Evolutionary conservation across 2,888 invertebrate species (phyloP).

Genomic region (Macrosiphum euphorbiae): DNA sequence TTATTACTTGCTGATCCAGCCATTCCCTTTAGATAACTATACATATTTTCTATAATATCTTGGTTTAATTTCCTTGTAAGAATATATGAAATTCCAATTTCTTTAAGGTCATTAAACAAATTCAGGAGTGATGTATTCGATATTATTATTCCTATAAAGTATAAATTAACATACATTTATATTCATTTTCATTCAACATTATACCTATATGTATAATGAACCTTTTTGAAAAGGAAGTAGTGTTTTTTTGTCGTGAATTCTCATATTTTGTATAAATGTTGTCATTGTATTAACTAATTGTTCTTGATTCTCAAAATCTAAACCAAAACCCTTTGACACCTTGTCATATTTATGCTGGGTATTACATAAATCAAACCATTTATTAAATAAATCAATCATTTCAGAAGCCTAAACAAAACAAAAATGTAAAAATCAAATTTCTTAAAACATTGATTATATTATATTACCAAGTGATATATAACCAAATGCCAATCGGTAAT

Average conservation of each 20-base stretch:
- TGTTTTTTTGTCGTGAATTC: neutral
- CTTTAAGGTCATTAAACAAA: neutral
- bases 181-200: neutral
- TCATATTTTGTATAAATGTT: neutral
- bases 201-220: neutral
- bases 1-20: slow-evolving; percentile 8
- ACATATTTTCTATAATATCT: neutral
- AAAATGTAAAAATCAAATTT: neutral
- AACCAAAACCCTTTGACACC: neutral
- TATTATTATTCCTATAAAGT: slow-evolving; percentile 9
- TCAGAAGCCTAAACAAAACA: neutral
- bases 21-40: neutral
- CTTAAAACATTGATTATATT: neutral
- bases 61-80: slow-evolving; percentile 13
- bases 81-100: neutral
- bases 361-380: slow-evolving; percentile 10
- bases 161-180: neutral
- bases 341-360: neutral
- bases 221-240: slow-evolving; percentile 10
- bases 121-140: slow-evolving; percentile 2
- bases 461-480: neutral
- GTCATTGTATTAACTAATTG: neutral
- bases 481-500: neutral
- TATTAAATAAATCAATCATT: neutral
- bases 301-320: neutral